Conservation (phyloP, 2,888 invertebrate genomes). For the Phyto melanocephala region DNA sequence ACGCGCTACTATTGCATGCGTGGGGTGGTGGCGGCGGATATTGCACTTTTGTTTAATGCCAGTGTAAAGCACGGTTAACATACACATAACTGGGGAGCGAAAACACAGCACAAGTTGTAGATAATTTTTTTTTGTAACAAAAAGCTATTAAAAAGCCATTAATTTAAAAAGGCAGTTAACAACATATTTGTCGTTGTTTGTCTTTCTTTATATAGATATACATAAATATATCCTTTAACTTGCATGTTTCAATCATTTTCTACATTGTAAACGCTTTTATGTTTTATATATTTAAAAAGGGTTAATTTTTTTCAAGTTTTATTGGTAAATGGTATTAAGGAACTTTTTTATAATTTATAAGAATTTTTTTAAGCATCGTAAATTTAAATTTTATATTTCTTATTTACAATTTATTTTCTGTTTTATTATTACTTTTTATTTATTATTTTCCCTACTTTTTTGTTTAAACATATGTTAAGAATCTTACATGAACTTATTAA, state of each 20-base stretch:
- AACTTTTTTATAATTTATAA: slow-evolving; percentile 35
- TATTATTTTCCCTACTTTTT: too few species aligned
- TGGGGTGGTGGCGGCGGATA: slow-evolving; percentile 36
- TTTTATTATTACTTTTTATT: neutral
- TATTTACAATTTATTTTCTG: neutral
- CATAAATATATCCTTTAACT: neutral
- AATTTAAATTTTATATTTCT: too few species aligned
- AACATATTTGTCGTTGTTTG: slow-evolving; percentile 53
- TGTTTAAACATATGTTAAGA: too few species aligned
- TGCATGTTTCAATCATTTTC: slow-evolving; percentile 25
- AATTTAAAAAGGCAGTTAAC: slow-evolving; percentile 64
- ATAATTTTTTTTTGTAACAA: slow-evolving; percentile 60
- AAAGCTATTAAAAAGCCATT: slow-evolving; percentile 65
- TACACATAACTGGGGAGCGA: neutral
- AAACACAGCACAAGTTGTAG: slow-evolving; percentile 9
- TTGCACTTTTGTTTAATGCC: slow-evolving; percentile 62
- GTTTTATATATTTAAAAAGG: slow-evolving; percentile 19
- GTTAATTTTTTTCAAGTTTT: slow-evolving; percentile 27
- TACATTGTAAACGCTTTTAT: slow-evolving; percentile 5
- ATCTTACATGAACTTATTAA: neutral
- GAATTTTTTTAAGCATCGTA: slow-evolving; percentile 20
- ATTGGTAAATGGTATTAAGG: slow-evolving; percentile 22
- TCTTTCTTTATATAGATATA: neutral
- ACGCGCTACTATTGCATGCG: neutral
- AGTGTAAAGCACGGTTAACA: slow-evolving; percentile 30